Evolutionary conservation across 2,113 vertebrate genomes (phyloP).

Genomic region (Ophiodon elongatus): DNA sequence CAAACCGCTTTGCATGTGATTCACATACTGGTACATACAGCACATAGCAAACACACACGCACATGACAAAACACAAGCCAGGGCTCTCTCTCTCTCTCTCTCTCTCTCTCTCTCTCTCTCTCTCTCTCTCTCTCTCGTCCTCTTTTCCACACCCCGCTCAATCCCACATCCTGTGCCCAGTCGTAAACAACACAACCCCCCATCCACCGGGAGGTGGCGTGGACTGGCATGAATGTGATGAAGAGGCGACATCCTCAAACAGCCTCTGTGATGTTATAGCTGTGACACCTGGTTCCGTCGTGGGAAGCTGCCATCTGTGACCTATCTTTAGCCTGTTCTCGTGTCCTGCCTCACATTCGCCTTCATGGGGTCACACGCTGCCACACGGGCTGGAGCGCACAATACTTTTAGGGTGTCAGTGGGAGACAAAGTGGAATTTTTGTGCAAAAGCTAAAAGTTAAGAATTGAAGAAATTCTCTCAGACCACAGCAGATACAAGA

Average conservation of each 20-base stretch:
- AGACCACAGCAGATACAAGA: background rate
- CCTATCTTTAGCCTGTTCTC: conserved; percentile 16
- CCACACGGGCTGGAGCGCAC: no score
- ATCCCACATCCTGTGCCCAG: background rate
- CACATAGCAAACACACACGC: conserved; percentile 19
- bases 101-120: background rate
- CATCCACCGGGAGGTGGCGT: background rate
- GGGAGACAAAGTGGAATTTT: background rate
- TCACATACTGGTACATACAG: conserved; percentile 16
- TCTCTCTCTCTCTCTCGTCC: background rate
- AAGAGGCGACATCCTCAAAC: conserved; percentile 15
- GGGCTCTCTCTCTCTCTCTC: background rate
- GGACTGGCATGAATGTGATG: conserved; percentile 9
- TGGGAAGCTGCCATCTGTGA: background rate
- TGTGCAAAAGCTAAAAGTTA: background rate
- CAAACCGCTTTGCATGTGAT: background rate
- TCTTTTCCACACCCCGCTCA: background rate
- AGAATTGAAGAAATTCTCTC: background rate
- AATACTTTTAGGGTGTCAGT: background rate
- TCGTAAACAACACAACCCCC: conserved; percentile 17
- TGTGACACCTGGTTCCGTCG: background rate
- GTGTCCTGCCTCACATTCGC: background rate
- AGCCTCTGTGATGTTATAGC: conserved; percentile 3
- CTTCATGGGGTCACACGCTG: background rate
- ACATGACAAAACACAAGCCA: background rate